These are phyloP conservation scores for Sebastes schlegelii DNA, from an alignment of 2,113 vertebrate genomes.

Conservation along the genomic window DNA sequence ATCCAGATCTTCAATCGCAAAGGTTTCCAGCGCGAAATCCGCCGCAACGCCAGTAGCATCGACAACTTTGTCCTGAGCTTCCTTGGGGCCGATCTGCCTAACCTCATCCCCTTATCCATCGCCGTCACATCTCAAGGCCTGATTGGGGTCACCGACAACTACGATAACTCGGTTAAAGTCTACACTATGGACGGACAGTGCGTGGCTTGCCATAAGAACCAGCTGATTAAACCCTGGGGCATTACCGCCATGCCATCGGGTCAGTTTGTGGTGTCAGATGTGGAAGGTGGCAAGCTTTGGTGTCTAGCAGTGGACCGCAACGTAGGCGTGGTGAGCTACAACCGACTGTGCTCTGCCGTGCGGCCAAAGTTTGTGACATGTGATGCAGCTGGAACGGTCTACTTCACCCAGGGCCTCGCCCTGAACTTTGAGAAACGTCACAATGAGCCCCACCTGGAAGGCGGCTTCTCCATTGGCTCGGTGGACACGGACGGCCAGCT, in stretches of 20 bases:
- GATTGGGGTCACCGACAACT: conserved; percentile 96
- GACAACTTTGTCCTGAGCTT: conserved; percentile 97
- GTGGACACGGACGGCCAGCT: conserved; percentile 93
- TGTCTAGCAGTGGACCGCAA: conserved; percentile 94
- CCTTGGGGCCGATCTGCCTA: conserved; percentile 94
- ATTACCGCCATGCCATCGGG: conserved; percentile 93
- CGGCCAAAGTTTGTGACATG: conserved; percentile 98
- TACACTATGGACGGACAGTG: conserved; percentile 96
- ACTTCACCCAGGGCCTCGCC: conserved; percentile 96
- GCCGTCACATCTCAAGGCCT: conserved; percentile 95
- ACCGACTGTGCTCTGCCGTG: conserved; percentile 92
- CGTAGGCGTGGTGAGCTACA: conserved; percentile 94
- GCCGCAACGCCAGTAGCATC: conserved; percentile 94
- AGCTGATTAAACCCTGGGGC: conserved; percentile 97
- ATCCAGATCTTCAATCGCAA: conserved; percentile 98
- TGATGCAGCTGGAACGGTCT: conserved; percentile 92
- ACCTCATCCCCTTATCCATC: conserved; percentile 93
- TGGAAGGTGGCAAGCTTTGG: conserved; percentile 97
- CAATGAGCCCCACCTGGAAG: conserved; percentile 95
- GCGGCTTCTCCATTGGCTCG: conserved; percentile 95
- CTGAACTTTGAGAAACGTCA: conserved; percentile 95
- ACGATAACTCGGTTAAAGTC: conserved; percentile 96
- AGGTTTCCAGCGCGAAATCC: conserved; percentile 95
- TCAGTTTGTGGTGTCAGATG: conserved; percentile 96
- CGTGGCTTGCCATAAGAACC: conserved; percentile 94